Percentiles rank a stretch among this genome's conserved stretches.
These are phyloP conservation scores for Diarsia brunnea DNA, from an alignment of 2,888 invertebrate genomes.

Conservation along the genomic window DNA sequence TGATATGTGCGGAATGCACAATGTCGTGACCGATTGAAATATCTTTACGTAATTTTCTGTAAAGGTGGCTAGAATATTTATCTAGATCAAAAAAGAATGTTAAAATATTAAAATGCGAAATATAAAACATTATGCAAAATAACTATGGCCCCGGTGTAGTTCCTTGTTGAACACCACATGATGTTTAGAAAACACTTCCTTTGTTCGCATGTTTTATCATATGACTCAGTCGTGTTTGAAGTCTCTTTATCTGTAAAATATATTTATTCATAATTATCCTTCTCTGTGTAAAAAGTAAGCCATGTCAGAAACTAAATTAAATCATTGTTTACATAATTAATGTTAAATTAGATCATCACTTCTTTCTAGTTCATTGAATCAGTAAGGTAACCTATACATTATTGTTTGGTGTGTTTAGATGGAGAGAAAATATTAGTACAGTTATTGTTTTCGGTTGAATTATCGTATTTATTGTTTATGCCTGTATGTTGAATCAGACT, in stretches of 20 bases:
- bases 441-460: slow-evolving; percentile 25
- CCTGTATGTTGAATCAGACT: slow-evolving; percentile 1
- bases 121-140: not conserved
- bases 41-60: slow-evolving; percentile 25
- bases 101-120: not conserved
- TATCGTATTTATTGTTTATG: slow-evolving; percentile 26
- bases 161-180: slow-evolving; percentile 48
- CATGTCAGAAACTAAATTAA: slow-evolving; percentile 51
- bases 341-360: slow-evolving; percentile 41
- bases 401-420: slow-evolving; percentile 19
- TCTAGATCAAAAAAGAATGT: not conserved
- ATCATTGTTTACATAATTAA: slow-evolving; percentile 45
- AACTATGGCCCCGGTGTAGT: slow-evolving; percentile 17
- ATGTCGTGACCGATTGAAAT: slow-evolving; percentile 58
- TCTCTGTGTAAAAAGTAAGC: slow-evolving; percentile 14
- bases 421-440: slow-evolving; percentile 23
- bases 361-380: slow-evolving; percentile 46
- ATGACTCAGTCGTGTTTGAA: slow-evolving; percentile 42
- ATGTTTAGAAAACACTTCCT: slow-evolving; percentile 46
- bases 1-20: slow-evolving; percentile 57
- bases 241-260: slow-evolving; percentile 21
- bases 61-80: not conserved
- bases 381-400: slow-evolving; percentile 25
- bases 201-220: slow-evolving; percentile 43
- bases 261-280: slow-evolving; percentile 24